These are phyloP conservation scores for Labeo calbasu DNA, from an alignment of 2,797 vertebrate species.

Conservation along the genomic window DNA sequence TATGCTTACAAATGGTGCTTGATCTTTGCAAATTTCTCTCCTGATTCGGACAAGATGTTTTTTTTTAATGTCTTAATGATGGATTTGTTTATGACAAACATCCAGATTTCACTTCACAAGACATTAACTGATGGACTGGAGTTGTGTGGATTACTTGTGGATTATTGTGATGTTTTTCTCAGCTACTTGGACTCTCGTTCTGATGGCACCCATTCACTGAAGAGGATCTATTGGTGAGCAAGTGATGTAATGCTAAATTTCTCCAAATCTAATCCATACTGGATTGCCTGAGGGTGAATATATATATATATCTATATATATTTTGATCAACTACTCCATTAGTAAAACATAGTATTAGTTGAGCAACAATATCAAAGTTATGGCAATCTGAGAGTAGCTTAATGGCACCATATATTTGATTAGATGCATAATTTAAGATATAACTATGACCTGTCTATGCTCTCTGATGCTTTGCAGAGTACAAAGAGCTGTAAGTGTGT, in stretches of 20 bases:
- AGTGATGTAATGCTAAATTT: background rate
- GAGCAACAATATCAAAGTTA: background rate
- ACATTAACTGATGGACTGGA: background rate
- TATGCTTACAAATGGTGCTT: background rate
- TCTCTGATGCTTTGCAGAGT: conserved; percentile 23
- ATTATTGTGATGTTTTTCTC: background rate
- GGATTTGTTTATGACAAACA: background rate
- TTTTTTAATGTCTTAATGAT: background rate
- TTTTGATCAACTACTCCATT: background rate
- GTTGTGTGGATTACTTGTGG: background rate
- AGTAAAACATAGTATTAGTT: background rate
- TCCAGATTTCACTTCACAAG: background rate
- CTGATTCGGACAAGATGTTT: background rate
- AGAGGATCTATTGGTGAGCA: background rate
- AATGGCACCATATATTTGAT: background rate
- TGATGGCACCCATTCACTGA: background rate
- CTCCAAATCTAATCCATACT: background rate
- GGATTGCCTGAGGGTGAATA: no score
- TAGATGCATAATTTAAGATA: background rate
- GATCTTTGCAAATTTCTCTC: background rate
- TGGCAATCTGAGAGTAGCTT: background rate
- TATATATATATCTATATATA: no score
- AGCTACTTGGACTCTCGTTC: background rate
- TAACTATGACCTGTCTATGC: conserved; percentile 22
- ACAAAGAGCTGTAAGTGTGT: conserved; percentile 39